Percentiles rank a stretch among this genome's conserved stretches.
These are phyloP conservation scores for Suillia variegata DNA, from an alignment of 2,888 invertebrate genomes.

Conservation along the genomic window DNA sequence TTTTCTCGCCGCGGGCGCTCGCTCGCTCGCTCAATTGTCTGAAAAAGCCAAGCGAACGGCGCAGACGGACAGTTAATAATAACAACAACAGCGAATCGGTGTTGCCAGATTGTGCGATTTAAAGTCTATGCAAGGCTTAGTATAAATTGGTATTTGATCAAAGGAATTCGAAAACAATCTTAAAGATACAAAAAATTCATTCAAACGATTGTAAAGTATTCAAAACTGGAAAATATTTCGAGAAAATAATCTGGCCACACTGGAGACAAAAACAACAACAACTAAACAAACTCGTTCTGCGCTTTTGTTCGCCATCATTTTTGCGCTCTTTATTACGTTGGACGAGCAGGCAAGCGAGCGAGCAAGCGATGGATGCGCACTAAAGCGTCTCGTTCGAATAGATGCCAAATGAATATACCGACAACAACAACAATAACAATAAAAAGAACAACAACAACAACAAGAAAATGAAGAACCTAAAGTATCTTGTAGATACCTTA, in stretches of 20 bases:
- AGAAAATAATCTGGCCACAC: conserved; percentile 19
- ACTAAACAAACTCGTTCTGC: conserved; percentile 14
- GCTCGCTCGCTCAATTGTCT: conserved; percentile 43
- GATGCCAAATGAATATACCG: not conserved
- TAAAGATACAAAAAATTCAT: too few species aligned
- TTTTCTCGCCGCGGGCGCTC: conserved; percentile 52
- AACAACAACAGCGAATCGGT: too few species aligned
- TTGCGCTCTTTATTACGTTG: not conserved
- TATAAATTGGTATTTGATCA: too few species aligned
- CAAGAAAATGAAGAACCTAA: conserved; percentile 8
- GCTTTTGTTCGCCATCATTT: not conserved
- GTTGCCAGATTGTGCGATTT: conserved; percentile 5
- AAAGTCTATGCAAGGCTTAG: too few species aligned
- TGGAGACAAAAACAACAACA: conserved; percentile 18
- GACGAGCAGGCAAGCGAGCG: too few species aligned
- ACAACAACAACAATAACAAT: conserved; percentile 12
- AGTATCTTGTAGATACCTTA: not conserved
- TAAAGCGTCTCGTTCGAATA: not conserved
- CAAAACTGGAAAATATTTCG: too few species aligned
- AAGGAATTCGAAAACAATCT: too few species aligned
- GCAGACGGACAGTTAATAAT: too few species aligned
- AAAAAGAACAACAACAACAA: conserved; percentile 12
- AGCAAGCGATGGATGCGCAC: conserved; percentile 2
- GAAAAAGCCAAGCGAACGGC: too few species aligned
- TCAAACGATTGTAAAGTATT: too few species aligned